phyloP scores from a whole-genome alignment of 2,797 vertebrate species.

The Podarcis siculus region DNA sequence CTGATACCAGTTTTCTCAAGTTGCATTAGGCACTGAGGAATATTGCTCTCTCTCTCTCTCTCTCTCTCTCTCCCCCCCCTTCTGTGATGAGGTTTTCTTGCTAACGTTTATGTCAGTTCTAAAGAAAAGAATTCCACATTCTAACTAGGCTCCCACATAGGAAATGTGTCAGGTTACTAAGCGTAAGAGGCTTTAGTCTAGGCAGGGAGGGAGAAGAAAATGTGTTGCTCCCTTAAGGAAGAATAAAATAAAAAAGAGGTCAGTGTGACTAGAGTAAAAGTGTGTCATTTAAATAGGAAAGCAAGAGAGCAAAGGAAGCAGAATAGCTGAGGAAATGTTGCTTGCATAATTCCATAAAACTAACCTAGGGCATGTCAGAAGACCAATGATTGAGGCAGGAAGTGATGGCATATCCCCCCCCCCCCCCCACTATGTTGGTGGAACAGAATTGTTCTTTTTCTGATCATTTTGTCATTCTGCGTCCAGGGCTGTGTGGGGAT shows the following conservation, averaged over 20 bases:
- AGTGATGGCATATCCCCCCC: not conserved
- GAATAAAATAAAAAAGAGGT: conserved; percentile 50
- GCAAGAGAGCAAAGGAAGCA: not conserved
- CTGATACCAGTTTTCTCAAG: not conserved
- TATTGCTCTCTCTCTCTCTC: not conserved
- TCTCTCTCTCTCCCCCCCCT: not conserved
- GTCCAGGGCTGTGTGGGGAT: not conserved
- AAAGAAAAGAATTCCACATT: conserved; percentile 58
- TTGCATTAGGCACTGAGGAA: not conserved
- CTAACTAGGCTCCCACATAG: conserved; percentile 38
- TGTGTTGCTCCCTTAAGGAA: conserved; percentile 1
- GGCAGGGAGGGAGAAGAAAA: not conserved
- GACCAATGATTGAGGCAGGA: rapidly evolving
- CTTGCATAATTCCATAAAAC: conserved; percentile 56
- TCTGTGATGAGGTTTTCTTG: conserved; percentile 29
- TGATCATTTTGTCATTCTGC: not conserved
- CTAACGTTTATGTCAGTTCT: conserved; percentile 24
- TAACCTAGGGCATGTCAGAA: conserved; percentile 56
- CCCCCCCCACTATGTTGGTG: not conserved
- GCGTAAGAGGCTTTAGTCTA: conserved; percentile 56
- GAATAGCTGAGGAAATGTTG: conserved; percentile 49
- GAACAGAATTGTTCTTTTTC: not conserved
- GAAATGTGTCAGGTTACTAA: conserved; percentile 37
- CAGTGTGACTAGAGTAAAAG: conserved; percentile 65
- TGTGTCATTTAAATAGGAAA: conserved; percentile 63